Conservation (phyloP, 2,113 vertebrate genomes). For the Antidorcas marsupialis region DNA sequence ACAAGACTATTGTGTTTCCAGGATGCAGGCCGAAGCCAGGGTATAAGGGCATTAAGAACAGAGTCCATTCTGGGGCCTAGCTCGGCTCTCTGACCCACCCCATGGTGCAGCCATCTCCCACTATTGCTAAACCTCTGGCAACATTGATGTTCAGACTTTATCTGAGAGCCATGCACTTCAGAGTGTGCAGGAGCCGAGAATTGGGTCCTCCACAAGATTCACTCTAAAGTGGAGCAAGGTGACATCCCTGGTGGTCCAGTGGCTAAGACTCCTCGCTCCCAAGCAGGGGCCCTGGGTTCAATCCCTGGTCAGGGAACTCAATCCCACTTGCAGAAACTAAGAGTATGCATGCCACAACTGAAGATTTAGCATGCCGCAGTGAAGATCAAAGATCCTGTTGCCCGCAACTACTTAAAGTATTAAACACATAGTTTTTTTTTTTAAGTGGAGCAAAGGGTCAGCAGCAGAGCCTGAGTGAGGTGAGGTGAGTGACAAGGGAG, state of each 20-base stretch:
- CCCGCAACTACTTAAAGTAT: background rate
- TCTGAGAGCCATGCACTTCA: background rate
- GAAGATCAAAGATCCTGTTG: background rate
- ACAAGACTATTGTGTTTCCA: background rate
- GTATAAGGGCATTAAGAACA: background rate
- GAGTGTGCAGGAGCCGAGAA: background rate
- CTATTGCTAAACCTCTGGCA: background rate
- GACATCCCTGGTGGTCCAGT: background rate
- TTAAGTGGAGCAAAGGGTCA: background rate
- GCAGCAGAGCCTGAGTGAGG: background rate
- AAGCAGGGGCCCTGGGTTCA: background rate
- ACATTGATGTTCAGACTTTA: background rate
- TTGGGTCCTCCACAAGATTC: background rate
- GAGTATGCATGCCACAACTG: background rate
- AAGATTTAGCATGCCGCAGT: accelerated
- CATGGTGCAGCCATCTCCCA: background rate
- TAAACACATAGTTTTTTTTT: background rate
- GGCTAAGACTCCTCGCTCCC: background rate
- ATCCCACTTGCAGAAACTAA: background rate
- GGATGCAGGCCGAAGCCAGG: background rate
- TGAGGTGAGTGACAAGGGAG: background rate
- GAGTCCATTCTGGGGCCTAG: no score
- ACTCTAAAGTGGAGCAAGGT: background rate
- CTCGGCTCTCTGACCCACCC: background rate
- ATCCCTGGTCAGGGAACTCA: background rate